Evolutionary conservation across 2,888 invertebrate genomes (phyloP).

Genomic region (Andricus curvator): DNA sequence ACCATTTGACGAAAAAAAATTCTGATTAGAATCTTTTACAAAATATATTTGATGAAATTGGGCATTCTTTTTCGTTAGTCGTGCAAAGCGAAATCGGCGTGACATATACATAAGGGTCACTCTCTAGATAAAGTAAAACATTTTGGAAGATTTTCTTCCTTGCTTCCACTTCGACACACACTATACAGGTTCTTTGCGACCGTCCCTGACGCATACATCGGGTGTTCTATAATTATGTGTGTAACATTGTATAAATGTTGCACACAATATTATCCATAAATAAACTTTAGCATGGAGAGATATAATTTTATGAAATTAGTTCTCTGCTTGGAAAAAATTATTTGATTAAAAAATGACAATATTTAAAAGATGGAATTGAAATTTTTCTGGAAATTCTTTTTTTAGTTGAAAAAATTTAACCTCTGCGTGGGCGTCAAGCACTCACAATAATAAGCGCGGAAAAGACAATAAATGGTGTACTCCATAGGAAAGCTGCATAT

Average conservation of each 20-base stretch:
- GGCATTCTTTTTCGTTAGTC: no score
- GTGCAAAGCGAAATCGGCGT: not conserved
- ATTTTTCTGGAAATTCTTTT: not conserved
- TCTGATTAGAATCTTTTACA: not conserved
- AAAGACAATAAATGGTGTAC: not conserved
- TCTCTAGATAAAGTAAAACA: not conserved
- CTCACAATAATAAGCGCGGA: not conserved
- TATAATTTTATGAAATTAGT: not conserved
- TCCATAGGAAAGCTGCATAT: not conserved
- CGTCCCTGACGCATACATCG: not conserved
- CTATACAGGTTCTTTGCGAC: not conserved
- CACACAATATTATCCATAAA: not conserved
- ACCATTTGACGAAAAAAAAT: slow-evolving; percentile 2
- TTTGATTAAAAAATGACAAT: not conserved
- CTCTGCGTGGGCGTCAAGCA: not conserved
- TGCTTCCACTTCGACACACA: no score
- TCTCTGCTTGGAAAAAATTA: not conserved
- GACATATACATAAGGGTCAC: not conserved
- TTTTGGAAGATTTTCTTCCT: not conserved
- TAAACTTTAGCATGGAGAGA: not conserved
- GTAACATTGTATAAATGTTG: not conserved
- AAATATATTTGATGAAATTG: not conserved
- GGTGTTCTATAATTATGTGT: not conserved
- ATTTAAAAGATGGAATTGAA: not conserved
- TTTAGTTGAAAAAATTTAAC: not conserved